Evolutionary conservation across 2,113 vertebrate species (phyloP).

Genomic region (Toxotes chatareus): DNA sequence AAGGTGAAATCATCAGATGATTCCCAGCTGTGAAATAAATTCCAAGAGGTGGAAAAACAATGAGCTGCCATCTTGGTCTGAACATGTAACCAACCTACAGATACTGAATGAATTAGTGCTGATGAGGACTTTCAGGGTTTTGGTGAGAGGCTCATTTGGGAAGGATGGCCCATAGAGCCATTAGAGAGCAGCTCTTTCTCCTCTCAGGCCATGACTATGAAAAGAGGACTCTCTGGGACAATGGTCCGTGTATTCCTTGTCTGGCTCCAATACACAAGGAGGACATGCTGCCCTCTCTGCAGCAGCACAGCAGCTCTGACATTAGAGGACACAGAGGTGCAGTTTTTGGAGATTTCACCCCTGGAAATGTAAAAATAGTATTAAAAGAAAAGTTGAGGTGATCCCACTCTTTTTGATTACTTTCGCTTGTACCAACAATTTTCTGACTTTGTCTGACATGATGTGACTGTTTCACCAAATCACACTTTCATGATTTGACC

Average conservation of each 20-base stretch:
- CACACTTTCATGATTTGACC: not conserved
- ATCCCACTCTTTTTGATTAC: too few species aligned
- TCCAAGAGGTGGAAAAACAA: not conserved
- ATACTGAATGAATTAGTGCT: constrained; percentile 30
- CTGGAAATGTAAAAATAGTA: too few species aligned
- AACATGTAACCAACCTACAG: not conserved
- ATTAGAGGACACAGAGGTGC: not conserved
- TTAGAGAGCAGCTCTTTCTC: constrained; percentile 62
- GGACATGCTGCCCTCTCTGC: not conserved
- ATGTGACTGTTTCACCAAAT: not conserved
- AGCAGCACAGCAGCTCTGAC: constrained; percentile 1
- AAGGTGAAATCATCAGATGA: not conserved
- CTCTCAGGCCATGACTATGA: constrained; percentile 79
- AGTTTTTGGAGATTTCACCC: not conserved
- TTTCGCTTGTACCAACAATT: not conserved
- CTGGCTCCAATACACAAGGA: constrained; percentile 85
- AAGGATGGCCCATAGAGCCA: constrained; percentile 35
- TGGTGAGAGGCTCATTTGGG: constrained; percentile 53
- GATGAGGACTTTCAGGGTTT: constrained; percentile 47
- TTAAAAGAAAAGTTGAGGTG: too few species aligned
- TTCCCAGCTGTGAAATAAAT: not conserved
- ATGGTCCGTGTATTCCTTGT: constrained; percentile 78
- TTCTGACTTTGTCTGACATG: not conserved
- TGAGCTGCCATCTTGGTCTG: not conserved
- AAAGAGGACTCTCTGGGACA: constrained; percentile 65